Percentiles rank a stretch among this genome's conserved stretches.
phyloP scores from a whole-genome alignment of 2,797 vertebrate genomes.

The Artibeus lituratus region DNA sequence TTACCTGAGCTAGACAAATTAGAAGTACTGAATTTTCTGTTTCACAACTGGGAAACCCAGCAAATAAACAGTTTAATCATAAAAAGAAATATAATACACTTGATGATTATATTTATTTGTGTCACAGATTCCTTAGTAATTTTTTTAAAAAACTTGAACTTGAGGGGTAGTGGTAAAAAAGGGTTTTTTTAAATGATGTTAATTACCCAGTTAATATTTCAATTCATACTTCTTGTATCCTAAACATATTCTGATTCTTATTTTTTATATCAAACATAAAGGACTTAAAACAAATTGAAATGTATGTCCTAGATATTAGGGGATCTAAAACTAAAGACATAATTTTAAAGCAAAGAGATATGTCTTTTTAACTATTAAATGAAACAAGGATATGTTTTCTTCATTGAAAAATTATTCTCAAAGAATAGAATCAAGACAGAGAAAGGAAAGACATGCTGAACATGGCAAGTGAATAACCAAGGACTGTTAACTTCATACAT shows the following conservation, averaged over 20 bases:
- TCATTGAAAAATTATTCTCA: constrained; percentile 12
- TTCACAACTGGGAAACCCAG: background rate
- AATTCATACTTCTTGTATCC: background rate
- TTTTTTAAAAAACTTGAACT: background rate
- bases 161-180: background rate
- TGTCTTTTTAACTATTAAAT: background rate
- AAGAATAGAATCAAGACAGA: background rate
- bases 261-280: background rate
- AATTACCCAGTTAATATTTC: background rate
- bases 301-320: background rate
- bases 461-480: constrained; percentile 4
- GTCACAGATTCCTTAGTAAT: background rate
- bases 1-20: background rate
- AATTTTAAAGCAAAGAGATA: background rate
- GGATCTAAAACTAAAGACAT: constrained; percentile 26
- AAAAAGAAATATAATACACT: background rate
- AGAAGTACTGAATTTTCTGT: background rate
- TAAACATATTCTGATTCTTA: background rate
- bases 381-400: background rate
- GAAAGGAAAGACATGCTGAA: background rate
- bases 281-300: constrained; percentile 21
- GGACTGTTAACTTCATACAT: background rate
- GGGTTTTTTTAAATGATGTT: background rate
- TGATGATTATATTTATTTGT: background rate
- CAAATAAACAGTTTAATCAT: constrained; percentile 19